These are phyloP conservation scores for Brachionus koreanus DNA, from an alignment of 1,140 invertebrate genomes.

Conservation along the genomic window DNA sequence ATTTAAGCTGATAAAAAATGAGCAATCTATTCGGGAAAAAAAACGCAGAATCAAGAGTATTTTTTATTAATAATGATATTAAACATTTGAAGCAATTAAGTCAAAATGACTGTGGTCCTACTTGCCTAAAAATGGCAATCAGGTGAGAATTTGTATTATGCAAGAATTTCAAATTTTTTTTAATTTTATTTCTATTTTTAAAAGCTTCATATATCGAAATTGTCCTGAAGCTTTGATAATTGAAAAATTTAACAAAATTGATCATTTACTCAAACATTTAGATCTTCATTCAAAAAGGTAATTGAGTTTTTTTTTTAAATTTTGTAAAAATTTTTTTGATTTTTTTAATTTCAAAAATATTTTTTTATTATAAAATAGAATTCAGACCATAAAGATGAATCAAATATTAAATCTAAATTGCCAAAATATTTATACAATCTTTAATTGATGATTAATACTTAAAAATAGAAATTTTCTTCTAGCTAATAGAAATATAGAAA, in stretches of 20 bases:
- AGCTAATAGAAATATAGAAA: too few relatives aligned
- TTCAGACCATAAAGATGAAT: too few relatives aligned
- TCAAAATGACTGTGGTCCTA: slow-evolving; percentile 24
- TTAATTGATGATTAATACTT: too few relatives aligned
- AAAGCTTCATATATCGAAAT: not conserved
- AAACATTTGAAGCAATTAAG: slow-evolving; percentile 21
- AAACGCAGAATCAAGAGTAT: not conserved
- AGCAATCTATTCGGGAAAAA: not conserved
- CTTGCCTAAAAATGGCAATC: slow-evolving; percentile 42
- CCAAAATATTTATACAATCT: too few relatives aligned
- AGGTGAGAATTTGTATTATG: not conserved
- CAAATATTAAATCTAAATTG: too few relatives aligned
- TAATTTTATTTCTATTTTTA: not conserved
- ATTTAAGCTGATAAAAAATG: not conserved
- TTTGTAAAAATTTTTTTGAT: not conserved
- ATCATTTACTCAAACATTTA: not conserved
- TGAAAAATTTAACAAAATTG: not conserved
- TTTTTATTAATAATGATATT: not conserved
- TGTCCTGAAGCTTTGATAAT: not conserved
- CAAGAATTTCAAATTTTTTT: not conserved
- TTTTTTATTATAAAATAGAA: too few relatives aligned
- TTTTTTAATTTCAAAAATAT: too few relatives aligned
- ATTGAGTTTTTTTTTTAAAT: not conserved
- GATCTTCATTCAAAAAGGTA: not conserved
- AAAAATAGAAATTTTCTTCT: too few relatives aligned